A percentile compares a stretch with the other conserved stretches of the same genome.
These are phyloP conservation scores for Thalpophila matura DNA, from an alignment of 2,888 invertebrate genomes.

Conservation along the genomic window DNA sequence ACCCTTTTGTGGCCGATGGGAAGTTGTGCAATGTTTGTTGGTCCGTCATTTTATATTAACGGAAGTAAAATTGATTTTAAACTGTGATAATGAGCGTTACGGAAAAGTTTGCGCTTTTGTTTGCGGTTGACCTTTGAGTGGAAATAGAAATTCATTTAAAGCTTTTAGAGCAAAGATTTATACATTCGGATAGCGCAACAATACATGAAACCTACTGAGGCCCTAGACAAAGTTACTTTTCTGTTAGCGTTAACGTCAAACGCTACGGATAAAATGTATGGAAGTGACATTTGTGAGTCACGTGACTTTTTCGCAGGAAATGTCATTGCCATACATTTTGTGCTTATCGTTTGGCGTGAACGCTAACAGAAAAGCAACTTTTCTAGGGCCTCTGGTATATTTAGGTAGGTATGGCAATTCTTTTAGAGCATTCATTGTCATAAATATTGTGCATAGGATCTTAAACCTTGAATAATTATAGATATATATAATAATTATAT, in stretches of 20 bases:
- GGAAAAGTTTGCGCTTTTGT: conserved; percentile 22
- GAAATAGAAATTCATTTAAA: conserved; percentile 6
- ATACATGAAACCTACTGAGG: too few species aligned
- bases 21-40: conserved; percentile 76
- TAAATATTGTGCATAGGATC: neutral
- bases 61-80: conserved; percentile 68
- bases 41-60: conserved; percentile 53
- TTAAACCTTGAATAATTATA: too few species aligned
- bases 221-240: too few species aligned
- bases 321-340: too few species aligned
- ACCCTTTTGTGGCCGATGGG: conserved; percentile 70
- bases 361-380: too few species aligned
- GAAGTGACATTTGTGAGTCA: too few species aligned
- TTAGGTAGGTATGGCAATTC: neutral
- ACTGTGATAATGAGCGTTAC: conserved; percentile 39
- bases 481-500: too few species aligned
- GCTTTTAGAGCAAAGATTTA: neutral
- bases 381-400: too few species aligned
- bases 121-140: neutral
- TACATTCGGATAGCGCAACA: neutral
- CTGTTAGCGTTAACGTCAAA: too few species aligned
- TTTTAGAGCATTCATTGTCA: neutral
- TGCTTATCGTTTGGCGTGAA: too few species aligned
- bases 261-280: too few species aligned
- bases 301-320: too few species aligned